Conservation (phyloP, 2,888 invertebrate species). For the Ophion ventricosus region DNA sequence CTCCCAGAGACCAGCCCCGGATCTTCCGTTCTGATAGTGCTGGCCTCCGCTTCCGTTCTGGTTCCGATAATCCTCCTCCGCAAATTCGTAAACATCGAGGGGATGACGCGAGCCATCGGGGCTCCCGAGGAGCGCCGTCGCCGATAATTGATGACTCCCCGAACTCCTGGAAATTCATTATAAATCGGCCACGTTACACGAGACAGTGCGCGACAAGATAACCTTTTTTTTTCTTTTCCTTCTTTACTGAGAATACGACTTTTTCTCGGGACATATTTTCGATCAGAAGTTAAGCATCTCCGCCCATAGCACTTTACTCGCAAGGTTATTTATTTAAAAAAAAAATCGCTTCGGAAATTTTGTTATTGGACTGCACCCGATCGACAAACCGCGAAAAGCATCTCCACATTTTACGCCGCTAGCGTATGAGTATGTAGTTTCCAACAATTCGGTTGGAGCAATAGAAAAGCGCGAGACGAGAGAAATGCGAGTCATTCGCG, state of each 20-base stretch:
- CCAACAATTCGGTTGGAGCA: neutral
- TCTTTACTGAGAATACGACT: neutral
- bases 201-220: neutral
- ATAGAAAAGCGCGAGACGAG: neutral
- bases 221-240: neutral
- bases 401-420: neutral
- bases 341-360: neutral
- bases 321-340: neutral
- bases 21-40: slow-evolving; percentile 82
- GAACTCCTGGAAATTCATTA: slow-evolving; percentile 85
- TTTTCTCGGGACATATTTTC: no score
- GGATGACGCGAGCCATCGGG: slow-evolving; percentile 92
- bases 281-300: no score
- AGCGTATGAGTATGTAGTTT: neutral
- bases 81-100: slow-evolving; percentile 88
- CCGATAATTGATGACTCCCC: slow-evolving; percentile 92
- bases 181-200: slow-evolving; percentile 21
- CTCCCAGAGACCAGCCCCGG: slow-evolving; percentile 87
- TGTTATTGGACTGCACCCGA: neutral
- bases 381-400: neutral
- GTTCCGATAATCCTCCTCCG: slow-evolving; percentile 85
- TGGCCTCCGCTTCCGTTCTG: slow-evolving; percentile 79
- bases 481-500: slow-evolving; percentile 12
- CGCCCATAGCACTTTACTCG: no score
- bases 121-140: slow-evolving; percentile 91